phyloP scores from a whole-genome alignment of 1,140 invertebrate species.

The Sweltsa coloradensis region DNA sequence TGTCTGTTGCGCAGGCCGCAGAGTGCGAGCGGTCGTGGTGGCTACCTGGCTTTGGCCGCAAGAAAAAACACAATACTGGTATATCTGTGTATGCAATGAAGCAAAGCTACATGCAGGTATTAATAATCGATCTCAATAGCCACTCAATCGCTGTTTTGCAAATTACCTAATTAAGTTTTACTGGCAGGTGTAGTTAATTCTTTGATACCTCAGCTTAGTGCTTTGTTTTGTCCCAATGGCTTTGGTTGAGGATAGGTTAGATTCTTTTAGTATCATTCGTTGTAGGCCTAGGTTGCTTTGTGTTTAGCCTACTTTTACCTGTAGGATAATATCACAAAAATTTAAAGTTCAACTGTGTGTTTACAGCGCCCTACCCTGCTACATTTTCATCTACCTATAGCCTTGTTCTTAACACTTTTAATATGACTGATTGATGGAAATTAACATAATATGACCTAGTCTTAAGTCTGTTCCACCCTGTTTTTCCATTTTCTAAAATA shows the following conservation, averaged over 20 bases:
- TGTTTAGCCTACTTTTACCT: not conserved
- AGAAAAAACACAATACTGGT: conserved; percentile 3
- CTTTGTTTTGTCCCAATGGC: conserved; percentile 1
- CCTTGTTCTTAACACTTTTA: too few relatives aligned
- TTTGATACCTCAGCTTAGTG: not conserved
- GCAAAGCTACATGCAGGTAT: conserved; percentile 14
- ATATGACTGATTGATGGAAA: too few relatives aligned
- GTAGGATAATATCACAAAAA: too few relatives aligned
- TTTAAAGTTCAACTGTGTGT: too few relatives aligned
- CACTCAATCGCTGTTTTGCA: not conserved
- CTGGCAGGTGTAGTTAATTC: too few relatives aligned
- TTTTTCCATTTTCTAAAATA: too few relatives aligned
- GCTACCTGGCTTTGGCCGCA: not conserved
- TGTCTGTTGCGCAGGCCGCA: conserved; percentile 8
- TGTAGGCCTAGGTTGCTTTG: not conserved
- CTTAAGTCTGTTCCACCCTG: too few relatives aligned
- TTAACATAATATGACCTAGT: too few relatives aligned
- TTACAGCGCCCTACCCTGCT: too few relatives aligned
- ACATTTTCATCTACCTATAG: too few relatives aligned
- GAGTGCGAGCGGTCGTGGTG: conserved; percentile 2
- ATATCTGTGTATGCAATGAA: conserved; percentile 11
- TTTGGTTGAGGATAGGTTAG: not conserved
- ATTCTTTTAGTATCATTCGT: not conserved
- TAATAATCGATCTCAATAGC: not conserved
- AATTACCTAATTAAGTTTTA: too few relatives aligned